Evolutionary conservation across 2,113 vertebrate species (phyloP), one percentile per base, ranked within the genome.

Genomic region (Spilogale gracilis): DNA sequence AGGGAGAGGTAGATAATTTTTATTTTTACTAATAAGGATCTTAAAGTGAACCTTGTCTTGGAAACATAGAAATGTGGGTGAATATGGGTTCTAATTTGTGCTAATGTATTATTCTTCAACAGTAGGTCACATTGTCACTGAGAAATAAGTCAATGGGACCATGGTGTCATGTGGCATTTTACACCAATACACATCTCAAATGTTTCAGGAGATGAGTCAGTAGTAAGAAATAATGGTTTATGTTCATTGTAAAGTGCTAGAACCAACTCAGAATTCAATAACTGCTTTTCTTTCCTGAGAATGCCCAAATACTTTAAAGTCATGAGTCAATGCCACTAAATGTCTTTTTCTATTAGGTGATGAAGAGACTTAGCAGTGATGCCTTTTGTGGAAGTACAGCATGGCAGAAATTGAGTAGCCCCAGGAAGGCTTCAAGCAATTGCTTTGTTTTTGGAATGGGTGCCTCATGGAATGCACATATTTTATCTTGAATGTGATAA

Each of bases 401-500:
- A 52, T 58, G 52, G 80, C 50, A 90, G 65, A 92, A 52, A 94
- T 18, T 38, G 63, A 96, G 67, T 32, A 25, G 23, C 45, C 25
- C 65, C 30, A 71, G 38, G 69, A 94, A 76, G 56, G 18, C 56
- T 61, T 92, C 78, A 80, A 95, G 54, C 69, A 74, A 52, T 48
- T 71, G 48, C 48, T 85, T 88, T 84, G 21, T 52, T 87, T 97
- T 27, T 52, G 56, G 38, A 61, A 84, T 48, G 48, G 14, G 45
- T 43, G 20, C 27, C 74, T 93, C 63, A 30, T 23, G 14, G 74
- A 93, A 78, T 63, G 13, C 32, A 56, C 30, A 60, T 95, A 38
- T 91, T 82, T 90, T 83, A 93, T 65, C 12, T 61, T 83, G 48
- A 91, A 54, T 83, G 38, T 88, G 85, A 91, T 79, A 83, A 71